phyloP scores from a whole-genome alignment of 2,797 vertebrate genomes.

The Sebastes paucispinis region DNA sequence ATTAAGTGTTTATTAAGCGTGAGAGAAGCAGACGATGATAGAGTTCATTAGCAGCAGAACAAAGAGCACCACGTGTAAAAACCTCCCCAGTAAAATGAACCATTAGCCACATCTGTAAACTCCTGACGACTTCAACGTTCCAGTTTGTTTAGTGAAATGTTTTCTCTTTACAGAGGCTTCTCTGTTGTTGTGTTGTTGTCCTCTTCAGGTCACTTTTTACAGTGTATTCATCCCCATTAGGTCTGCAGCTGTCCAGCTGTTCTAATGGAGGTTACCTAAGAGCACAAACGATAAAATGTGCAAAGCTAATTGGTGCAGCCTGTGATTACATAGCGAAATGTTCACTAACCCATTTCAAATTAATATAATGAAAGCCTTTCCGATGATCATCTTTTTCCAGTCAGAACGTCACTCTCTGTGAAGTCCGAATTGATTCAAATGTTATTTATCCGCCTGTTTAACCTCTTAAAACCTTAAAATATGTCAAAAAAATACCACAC shows the following conservation, averaged over 20 bases:
- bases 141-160: neutral
- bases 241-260: constrained; percentile 29
- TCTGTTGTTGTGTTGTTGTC: constrained; percentile 22
- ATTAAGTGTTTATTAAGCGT: neutral
- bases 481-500: too few relatives aligned
- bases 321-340: constrained; percentile 12
- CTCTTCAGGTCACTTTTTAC: neutral
- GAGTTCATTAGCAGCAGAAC: constrained; percentile 21
- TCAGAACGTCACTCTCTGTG: neutral
- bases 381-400: constrained; percentile 43
- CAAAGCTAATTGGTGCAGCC: constrained; percentile 31
- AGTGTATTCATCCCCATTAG: neutral
- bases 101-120: constrained; percentile 38
- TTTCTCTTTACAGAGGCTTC: neutral
- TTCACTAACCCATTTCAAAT: neutral
- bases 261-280: constrained; percentile 27
- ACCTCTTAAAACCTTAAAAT: neutral
- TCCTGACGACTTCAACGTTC: neutral
- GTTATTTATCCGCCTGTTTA: neutral
- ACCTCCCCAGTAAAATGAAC: neutral
- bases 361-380: constrained; percentile 18
- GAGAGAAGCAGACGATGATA: neutral
- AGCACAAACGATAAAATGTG: constrained; percentile 26
- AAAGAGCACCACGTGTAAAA: constrained; percentile 8
- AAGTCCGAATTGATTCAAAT: neutral